Evolutionary conservation across 37 sponge, comb jelly and placozoan genomes (phyloP).

Genomic region (Crambe crambe): DNA sequence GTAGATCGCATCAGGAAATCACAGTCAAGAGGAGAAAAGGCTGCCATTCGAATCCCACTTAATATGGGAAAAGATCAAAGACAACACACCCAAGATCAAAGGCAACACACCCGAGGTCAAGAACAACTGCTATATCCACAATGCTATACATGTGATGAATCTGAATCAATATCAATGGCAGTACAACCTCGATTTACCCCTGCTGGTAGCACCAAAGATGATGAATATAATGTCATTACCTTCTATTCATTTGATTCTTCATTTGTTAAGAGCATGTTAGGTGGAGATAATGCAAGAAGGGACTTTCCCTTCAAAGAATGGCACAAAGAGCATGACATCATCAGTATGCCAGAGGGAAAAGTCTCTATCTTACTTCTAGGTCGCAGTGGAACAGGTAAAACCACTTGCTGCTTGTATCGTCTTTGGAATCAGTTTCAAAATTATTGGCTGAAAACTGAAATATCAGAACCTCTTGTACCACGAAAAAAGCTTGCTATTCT

Average conservation of each 20-base stretch:
- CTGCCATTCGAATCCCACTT: neutral
- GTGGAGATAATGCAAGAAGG: conserved; percentile 19
- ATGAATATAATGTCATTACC: conserved; percentile 59
- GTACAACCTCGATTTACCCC: conserved; percentile 3
- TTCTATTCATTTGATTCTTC: conserved; percentile 55
- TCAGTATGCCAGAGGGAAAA: conserved; percentile 34
- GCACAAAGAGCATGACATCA: conserved; percentile 78
- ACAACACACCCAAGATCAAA: neutral
- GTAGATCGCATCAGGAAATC: conserved; percentile 41
- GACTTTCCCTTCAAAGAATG: conserved; percentile 72
- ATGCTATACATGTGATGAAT: neutral
- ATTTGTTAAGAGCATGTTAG: conserved; percentile 47
- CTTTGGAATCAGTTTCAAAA: conserved; percentile 67
- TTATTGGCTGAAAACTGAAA: conserved; percentile 52
- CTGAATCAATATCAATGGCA: neutral
- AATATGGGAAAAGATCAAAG: neutral
- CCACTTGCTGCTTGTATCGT: conserved; percentile 81
- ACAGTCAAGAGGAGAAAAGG: conserved; percentile 20
- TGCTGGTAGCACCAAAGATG: conserved; percentile 45
- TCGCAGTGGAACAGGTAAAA: conserved; percentile 88
- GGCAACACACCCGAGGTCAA: neutral
- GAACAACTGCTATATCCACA: conserved; percentile 4
- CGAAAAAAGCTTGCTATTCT: neutral
- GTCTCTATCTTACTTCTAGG: conserved; percentile 69
- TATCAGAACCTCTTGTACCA: conserved; percentile 13